Percentiles rank a stretch among this genome's conserved stretches.
Evolutionary conservation across 2,797 vertebrate genomes (phyloP).

Genomic region (Arremon brunneinucha): DNA sequence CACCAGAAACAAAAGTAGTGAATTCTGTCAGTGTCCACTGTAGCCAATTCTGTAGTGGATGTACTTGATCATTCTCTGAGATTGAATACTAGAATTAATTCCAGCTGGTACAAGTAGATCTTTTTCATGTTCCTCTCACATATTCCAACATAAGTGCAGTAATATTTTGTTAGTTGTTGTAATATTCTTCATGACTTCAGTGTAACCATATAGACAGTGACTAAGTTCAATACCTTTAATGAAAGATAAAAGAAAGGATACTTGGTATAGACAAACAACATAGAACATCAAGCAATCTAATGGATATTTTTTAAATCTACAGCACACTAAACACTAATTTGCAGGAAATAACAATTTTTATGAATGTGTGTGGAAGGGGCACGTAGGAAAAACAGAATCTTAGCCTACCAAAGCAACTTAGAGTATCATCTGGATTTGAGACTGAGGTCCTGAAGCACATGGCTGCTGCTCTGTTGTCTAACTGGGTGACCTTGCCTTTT

Average conservation of each 20-base stretch:
- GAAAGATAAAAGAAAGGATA: not conserved
- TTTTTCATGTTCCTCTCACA: not conserved
- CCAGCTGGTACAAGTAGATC: not conserved
- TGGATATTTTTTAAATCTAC: not conserved
- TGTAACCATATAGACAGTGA: not conserved
- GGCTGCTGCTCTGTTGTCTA: not conserved
- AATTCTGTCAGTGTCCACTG: not conserved
- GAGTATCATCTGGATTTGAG: not conserved
- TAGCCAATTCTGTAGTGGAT: not conserved
- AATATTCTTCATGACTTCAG: not conserved
- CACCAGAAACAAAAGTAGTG: not conserved
- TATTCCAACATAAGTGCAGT: not conserved
- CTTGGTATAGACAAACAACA: not conserved
- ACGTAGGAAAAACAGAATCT: not conserved
- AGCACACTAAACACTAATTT: not conserved
- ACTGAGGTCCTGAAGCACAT: not conserved
- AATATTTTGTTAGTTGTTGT: not conserved
- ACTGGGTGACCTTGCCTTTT: not conserved
- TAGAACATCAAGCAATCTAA: not conserved
- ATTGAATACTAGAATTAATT: not conserved
- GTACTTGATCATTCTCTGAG: not conserved
- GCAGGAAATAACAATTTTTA: not conserved
- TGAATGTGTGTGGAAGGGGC: fast-evolving
- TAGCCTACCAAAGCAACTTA: not conserved
- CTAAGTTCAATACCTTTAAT: not conserved